Conservation (phyloP, 53 echinoderm and acorn worm species). For the Holothuria scabra region DNA sequence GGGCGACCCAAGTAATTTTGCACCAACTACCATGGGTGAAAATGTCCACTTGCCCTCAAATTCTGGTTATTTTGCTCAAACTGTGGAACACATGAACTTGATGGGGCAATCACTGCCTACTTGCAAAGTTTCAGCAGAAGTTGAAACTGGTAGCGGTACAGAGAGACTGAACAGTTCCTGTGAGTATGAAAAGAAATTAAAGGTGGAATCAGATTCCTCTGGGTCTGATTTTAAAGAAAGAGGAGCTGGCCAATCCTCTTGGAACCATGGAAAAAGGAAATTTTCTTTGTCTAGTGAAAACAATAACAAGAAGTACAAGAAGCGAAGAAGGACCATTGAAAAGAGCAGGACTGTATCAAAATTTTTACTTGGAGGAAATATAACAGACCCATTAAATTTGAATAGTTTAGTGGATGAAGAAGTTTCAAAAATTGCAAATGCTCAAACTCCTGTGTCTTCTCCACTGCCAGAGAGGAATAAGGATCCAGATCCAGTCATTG, state of each 20-base stretch:
- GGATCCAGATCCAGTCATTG: conserved; percentile 92
- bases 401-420: conserved; percentile 89
- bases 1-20: conserved; percentile 26
- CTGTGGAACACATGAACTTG: conserved; percentile 1
- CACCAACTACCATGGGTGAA: conserved; percentile 43
- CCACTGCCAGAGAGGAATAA: conserved; percentile 85
- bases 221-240: too few species aligned
- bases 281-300: conserved; percentile 30
- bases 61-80: conserved; percentile 21
- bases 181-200: too few species aligned
- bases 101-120: too few species aligned
- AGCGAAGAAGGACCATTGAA: conserved; percentile 82
- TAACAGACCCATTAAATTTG: conserved; percentile 88
- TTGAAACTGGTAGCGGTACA: too few species aligned
- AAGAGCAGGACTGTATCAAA: conserved; percentile 60
- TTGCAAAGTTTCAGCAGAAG: too few species aligned
- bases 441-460: conserved; percentile 78
- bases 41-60: conserved; percentile 29
- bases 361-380: conserved; percentile 88
- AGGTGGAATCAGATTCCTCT: too few species aligned
- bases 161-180: too few species aligned
- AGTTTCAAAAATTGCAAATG: conserved; percentile 72
- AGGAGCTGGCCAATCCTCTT: too few species aligned
- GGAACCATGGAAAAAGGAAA: conserved; percentile 42
- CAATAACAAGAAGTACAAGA: conserved; percentile 55